A percentile compares a stretch with the other conserved stretches of the same genome.
These are phyloP conservation scores for Fopius arisanus DNA, from an alignment of 1,140 invertebrate genomes.

Conservation along the genomic window DNA sequence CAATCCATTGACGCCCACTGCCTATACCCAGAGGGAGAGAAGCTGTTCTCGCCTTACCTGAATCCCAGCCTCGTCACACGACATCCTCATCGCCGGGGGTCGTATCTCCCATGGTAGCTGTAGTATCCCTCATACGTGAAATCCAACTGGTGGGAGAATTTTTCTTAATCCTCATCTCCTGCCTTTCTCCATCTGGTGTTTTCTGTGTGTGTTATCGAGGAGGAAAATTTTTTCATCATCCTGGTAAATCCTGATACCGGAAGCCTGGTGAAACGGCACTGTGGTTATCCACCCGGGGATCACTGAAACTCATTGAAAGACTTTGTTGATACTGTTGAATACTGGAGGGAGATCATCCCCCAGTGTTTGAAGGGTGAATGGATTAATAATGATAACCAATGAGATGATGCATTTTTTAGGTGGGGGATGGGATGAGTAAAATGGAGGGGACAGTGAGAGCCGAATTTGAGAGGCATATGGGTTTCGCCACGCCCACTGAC, in stretches of 20 bases:
- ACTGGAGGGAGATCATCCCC: background rate
- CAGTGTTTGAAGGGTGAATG: background rate
- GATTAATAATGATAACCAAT: background rate
- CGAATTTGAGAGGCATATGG: background rate
- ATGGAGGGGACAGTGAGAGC: background rate
- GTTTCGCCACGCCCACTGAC: background rate
- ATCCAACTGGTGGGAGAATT: background rate
- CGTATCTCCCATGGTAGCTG: slow-evolving; percentile 28
- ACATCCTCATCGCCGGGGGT: slow-evolving; percentile 40
- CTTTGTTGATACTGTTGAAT: background rate
- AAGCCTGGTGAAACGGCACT: background rate
- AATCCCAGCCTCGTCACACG: slow-evolving; percentile 32
- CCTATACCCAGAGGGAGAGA: slow-evolving; percentile 35
- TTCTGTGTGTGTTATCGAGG: background rate
- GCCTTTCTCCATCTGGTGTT: background rate
- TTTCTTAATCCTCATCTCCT: background rate
- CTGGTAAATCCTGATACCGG: background rate
- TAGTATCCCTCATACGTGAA: slow-evolving; percentile 17
- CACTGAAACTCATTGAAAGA: background rate
- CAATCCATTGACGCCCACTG: slow-evolving; percentile 36
- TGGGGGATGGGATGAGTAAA: background rate
- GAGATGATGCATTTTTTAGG: background rate
- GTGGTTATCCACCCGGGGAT: background rate
- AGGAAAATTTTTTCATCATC: background rate
- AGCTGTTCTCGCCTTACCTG: slow-evolving; percentile 34